Evolutionary conservation across 1,140 invertebrate species (phyloP).

Genomic region (Euschistus heros): DNA sequence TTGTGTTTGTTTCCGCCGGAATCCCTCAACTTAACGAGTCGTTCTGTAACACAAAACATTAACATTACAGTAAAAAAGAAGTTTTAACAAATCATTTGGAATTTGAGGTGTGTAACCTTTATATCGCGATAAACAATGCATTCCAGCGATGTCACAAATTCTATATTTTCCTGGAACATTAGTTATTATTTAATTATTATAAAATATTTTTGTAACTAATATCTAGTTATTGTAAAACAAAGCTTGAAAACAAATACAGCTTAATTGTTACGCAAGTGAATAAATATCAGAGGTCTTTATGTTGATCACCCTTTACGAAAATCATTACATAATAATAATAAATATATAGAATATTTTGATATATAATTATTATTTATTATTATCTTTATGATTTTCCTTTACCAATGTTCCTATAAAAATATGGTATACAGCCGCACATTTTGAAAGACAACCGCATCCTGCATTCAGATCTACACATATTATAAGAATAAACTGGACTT

Average conservation of each 20-base stretch:
- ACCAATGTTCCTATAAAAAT: conserved; percentile 42
- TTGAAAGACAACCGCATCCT: conserved; percentile 43
- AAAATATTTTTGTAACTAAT: not conserved
- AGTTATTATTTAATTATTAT: not conserved
- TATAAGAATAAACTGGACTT: conserved; percentile 53
- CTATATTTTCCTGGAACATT: not conserved
- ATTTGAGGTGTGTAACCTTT: not conserved
- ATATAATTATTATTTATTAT: not conserved
- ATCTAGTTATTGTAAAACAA: not conserved
- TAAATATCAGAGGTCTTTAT: not conserved
- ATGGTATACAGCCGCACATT: conserved; percentile 51
- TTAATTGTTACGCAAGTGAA: not conserved
- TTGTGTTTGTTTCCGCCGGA: conserved; percentile 28
- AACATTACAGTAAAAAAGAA: not conserved
- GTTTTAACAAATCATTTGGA: not conserved
- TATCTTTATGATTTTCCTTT: not conserved
- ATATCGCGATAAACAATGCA: not conserved
- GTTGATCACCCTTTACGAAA: not conserved
- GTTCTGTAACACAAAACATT: conserved; percentile 6
- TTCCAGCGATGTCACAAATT: not conserved
- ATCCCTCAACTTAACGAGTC: conserved; percentile 11
- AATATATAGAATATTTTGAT: not conserved
- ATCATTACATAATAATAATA: not conserved
- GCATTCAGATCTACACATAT: conserved; percentile 53
- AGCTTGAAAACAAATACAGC: not conserved